Conservation (phyloP, 2,113 vertebrate genomes). For the Microcebus jonahi region DNA sequence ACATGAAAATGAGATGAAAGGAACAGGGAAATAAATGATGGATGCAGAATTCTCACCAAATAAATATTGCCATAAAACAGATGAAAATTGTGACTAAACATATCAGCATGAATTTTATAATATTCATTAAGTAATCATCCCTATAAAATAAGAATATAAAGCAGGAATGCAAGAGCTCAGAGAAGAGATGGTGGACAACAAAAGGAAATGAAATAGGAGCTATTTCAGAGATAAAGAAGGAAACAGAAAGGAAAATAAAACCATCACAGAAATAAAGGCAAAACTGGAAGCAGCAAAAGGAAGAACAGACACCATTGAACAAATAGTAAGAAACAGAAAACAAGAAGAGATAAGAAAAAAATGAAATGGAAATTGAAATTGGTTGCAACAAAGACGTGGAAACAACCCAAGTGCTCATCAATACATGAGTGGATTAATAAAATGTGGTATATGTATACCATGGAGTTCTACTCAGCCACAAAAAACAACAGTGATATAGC, state of each 20-base stretch:
- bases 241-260: background rate
- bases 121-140: background rate
- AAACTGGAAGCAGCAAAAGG: background rate
- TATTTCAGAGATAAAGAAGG: background rate
- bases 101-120: background rate
- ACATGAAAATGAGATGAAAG: background rate
- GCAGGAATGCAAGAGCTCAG: background rate
- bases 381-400: background rate
- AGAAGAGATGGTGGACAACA: background rate
- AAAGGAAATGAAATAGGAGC: background rate
- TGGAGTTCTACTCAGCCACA: too few relatives aligned
- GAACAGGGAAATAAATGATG: background rate
- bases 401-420: too few relatives aligned
- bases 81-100: background rate
- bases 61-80: background rate
- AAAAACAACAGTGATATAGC: too few relatives aligned
- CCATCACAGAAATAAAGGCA: background rate
- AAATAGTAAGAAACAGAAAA: background rate
- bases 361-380: constrained; percentile 6
- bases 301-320: background rate
- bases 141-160: background rate
- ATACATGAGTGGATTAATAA: too few relatives aligned
- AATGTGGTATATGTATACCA: too few relatives aligned
- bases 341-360: background rate
- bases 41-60: background rate